A percentile compares a stretch with the other conserved stretches of the same genome.
Conservation (phyloP, 64 coral and sea anemone species). For the Montipora cactus region DNA sequence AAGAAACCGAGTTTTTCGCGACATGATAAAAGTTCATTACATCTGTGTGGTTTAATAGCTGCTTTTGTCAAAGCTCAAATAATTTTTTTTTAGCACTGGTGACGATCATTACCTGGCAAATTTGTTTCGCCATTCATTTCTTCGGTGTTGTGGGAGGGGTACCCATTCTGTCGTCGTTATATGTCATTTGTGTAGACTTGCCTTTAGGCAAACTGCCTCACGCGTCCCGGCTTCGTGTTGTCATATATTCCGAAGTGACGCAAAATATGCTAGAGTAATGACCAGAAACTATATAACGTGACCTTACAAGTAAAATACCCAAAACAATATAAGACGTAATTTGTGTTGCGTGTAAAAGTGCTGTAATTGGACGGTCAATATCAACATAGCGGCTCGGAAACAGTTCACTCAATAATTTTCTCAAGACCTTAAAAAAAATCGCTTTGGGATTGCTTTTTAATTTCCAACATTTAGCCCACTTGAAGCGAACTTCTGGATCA, state of each 20-base stretch:
- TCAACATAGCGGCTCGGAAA: not conserved
- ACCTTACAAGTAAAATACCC: conserved; percentile 23
- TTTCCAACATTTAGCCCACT: conserved; percentile 21
- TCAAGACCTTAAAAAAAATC: not conserved
- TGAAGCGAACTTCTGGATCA: conserved; percentile 9
- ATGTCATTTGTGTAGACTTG: not conserved
- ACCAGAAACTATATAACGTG: not conserved
- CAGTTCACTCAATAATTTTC: not conserved
- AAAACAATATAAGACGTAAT: not conserved
- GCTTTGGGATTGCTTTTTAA: conserved; percentile 43
- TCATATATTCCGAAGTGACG: conserved; percentile 17
- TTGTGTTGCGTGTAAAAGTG: not conserved
- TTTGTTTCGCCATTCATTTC: not conserved
- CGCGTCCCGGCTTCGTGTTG: not conserved
- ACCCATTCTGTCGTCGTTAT: not conserved
- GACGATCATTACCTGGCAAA: not conserved
- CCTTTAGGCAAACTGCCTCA: conserved; percentile 11
- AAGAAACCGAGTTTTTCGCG: too few relatives aligned
- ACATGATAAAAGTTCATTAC: too few relatives aligned
- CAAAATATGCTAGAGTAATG: not conserved
- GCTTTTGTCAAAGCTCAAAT: too few relatives aligned
- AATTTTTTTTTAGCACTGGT: too few relatives aligned
- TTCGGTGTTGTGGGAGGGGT: too few relatives aligned
- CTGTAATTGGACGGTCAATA: not conserved
- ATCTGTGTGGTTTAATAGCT: too few relatives aligned